Evolutionary conservation across 2,888 invertebrate species (phyloP).

Genomic region (Cartodere bifasciata): DNA sequence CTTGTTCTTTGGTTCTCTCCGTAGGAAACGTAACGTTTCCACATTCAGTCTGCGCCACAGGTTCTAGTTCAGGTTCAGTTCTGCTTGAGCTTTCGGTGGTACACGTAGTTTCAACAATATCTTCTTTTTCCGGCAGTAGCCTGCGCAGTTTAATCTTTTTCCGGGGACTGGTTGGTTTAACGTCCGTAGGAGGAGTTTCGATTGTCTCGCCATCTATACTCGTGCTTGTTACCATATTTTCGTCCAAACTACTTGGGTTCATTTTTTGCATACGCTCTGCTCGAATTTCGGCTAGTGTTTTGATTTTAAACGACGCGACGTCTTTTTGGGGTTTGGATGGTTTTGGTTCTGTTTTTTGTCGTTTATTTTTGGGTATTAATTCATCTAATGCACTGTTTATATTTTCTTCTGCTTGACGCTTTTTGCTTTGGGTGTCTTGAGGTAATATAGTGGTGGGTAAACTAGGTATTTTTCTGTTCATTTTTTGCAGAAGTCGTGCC

Average conservation of each 20-base stretch:
- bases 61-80: no score
- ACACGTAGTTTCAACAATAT: constrained; percentile 1
- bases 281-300: constrained; percentile 34
- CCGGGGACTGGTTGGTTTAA: neutral
- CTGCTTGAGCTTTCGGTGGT: neutral
- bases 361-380: no score
- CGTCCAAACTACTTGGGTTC: constrained; percentile 4
- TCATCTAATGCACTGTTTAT: no score
- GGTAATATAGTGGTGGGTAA: no score
- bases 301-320: constrained; percentile 33
- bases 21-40: no score
- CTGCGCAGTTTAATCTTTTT: constrained; percentile 12
- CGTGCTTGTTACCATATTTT: constrained; percentile 11
- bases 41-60: no score
- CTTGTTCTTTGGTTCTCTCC: no score
- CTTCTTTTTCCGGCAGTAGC: constrained; percentile 12
- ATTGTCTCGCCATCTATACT: constrained; percentile 12
- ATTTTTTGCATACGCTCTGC: constrained; percentile 20
- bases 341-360: neutral
- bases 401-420: no score
- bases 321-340: neutral
- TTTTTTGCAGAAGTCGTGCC: constrained; percentile 24
- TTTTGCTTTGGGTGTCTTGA: no score
- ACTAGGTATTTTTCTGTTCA: constrained; percentile 16
- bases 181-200: no score